Base-by-base conservation (phyloP, 2,113 vertebrate species). In the Scophthalmus maximus region DNA sequence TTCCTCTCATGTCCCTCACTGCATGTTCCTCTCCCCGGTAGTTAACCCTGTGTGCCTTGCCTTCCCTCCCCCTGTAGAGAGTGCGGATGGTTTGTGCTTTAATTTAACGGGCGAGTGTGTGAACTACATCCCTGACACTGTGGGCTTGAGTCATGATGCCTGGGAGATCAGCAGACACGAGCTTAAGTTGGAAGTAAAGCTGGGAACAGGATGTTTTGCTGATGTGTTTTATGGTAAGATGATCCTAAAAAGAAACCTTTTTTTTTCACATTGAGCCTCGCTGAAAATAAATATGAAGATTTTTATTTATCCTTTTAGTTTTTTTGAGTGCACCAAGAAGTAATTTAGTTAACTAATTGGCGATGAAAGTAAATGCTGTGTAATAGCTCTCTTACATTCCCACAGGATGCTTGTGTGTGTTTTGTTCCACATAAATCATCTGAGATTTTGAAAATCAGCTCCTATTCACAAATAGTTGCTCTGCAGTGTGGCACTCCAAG, bases 171-270 rank as follows among this genome's bases (percentile, higher is more conserved):
- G 87, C 91, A 95, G 97, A 84, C 90, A 92, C 73, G 88, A 95
- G 67, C 95, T 99, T 88, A 90, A 78, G 91, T 92, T 98, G 95
- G 93, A 97, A 78, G 89, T 95, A 93, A 98, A 98, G 94, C 95
- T 99, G 89, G 97, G 97, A 89, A 96, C 96, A 78, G 97, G 97
- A 91, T 98, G 97, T 96, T 99, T 99, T 93, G 97, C 97, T 92
- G 97, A 99, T 91, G 97, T 99, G 84, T 99, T 96, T 95, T 96
- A 92, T 94, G 97, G 97, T 99, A 99, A 99, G 97, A 92, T 69
- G 34, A 50, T 90, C n/a, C 40, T 14, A 4, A 20, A 10, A 53
- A 34, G 38, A 29, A 32, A 29, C 49, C 42, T 50, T 59, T 52
- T 18, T n/a, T 26, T 25, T 23, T 36, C 3, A 36, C 40, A n/a